Evolutionary conservation across 2,797 vertebrate genomes (phyloP), one percentile per base, ranked within the genome.

Genomic region (Notoglanidium macrostoma): DNA sequence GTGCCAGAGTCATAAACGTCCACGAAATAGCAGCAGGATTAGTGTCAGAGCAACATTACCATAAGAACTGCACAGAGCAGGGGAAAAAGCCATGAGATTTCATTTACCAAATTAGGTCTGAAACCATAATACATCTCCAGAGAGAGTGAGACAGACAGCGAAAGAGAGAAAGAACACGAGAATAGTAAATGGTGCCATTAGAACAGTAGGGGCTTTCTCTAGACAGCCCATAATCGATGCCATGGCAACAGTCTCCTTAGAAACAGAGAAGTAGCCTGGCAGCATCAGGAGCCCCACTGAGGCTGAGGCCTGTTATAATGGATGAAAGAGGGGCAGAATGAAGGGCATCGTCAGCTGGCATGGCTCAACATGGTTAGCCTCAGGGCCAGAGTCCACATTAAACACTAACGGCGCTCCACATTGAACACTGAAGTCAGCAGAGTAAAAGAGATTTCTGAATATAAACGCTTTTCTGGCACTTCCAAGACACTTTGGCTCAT

Each of bases 171-270:
- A 40, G 80, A 85, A 88, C 87, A 86, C 57, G 70, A 88, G 85
- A 89, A 91, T 90, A 86, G 90, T 90, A 91, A 91, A 91, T 91
- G 90, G 90, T 90, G 88, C 90, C 89, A 90, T 91, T 90, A 90
- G 83, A 91, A 86, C 82, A 90, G 89, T 77, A 84, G 89, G 87
- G 88, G 90, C 86, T 91, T 91, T 87, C 79, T 90, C 86, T 91
- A 93, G 89, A 90, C 88, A 87, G 86, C 88, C 85, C 89, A 90
- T 67, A 91, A 90, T 92, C 92, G 92, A 90, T 92, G 85, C 87
- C 87, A 88, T 93, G 90, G 93, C 90, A 87, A 88, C 85, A 65
- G 92, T 94, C 92, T 93, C 93, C 91, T 88, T 94, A 90, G 93
- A 94, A 95, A 94, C 91, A 91, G 91, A 86, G 91, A 77, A 80